Percentiles rank a stretch among this genome's conserved stretches.
Evolutionary conservation across 2,113 vertebrate genomes (phyloP).

Genomic region (Brachyistius frenatus): DNA sequence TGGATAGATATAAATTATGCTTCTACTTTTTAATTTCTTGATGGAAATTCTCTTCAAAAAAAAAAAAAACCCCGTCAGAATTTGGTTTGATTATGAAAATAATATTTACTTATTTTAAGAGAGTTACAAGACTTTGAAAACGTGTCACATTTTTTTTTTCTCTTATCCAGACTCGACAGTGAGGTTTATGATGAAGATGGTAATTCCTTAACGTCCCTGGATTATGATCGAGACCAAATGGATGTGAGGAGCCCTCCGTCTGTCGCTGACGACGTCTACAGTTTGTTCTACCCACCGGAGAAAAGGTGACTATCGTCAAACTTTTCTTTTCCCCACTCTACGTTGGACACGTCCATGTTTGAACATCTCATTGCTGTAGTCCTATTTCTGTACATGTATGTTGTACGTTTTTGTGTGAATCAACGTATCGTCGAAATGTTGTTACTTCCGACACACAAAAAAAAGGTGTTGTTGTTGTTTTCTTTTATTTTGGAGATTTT

Average conservation of each 20-base stretch:
- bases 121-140: neutral
- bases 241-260: conserved; percentile 87
- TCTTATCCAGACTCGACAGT: conserved; percentile 88
- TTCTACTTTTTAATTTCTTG: too few relatives aligned
- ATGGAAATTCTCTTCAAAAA: too few relatives aligned
- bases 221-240: conserved; percentile 88
- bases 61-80: too few relatives aligned
- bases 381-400: conserved; percentile 67
- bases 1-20: too few relatives aligned
- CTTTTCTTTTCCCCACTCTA: neutral
- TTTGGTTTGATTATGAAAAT: too few relatives aligned
- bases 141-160: neutral
- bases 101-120: too few relatives aligned
- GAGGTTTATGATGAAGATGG: conserved; percentile 92
- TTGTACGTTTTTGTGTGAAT: conserved; percentile 63
- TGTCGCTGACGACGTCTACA: conserved; percentile 85
- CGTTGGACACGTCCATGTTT: conserved; percentile 40
- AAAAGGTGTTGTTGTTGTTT: conserved; percentile 18
- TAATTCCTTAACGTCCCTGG: conserved; percentile 88
- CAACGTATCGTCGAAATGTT: conserved; percentile 57
- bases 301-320: conserved; percentile 86
- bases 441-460: conserved; percentile 30
- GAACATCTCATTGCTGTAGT: conserved; percentile 66
- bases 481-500: conserved; percentile 13
- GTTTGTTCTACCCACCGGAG: conserved; percentile 87